A percentile compares a stretch with the other conserved stretches of the same genome.
These are phyloP conservation scores for Eristalis intricaria DNA, from an alignment of 2,888 invertebrate species.

Conservation along the genomic window DNA sequence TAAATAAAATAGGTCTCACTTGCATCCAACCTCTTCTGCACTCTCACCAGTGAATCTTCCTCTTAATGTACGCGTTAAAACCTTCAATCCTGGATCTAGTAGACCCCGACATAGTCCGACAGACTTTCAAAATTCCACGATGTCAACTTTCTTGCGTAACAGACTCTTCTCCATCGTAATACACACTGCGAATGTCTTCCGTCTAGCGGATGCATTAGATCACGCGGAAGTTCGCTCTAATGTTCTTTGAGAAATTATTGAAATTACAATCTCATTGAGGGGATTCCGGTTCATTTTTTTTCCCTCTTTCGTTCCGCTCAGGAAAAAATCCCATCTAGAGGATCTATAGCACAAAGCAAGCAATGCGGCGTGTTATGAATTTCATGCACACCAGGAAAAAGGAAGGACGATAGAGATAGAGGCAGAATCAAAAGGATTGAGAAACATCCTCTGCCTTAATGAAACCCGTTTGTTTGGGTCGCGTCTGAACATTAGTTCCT, in stretches of 20 bases:
- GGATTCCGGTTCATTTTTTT: slow-evolving; percentile 20
- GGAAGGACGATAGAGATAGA: neutral
- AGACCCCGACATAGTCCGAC: no score
- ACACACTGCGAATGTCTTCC: neutral
- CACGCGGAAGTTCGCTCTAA: slow-evolving; percentile 27
- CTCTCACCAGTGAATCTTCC: no score
- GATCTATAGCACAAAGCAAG: slow-evolving; percentile 34
- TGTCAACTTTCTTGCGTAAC: neutral
- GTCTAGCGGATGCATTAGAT: slow-evolving; percentile 44
- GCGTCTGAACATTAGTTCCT: slow-evolving; percentile 18
- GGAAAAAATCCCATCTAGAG: slow-evolving; percentile 5
- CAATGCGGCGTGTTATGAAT: slow-evolving; percentile 37
- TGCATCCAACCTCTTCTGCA: no score
- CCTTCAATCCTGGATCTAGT: no score
- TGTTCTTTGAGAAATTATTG: slow-evolving; percentile 57
- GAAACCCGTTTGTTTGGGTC: slow-evolving; percentile 35
- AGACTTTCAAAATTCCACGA: neutral
- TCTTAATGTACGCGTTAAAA: no score
- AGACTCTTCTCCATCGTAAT: neutral
- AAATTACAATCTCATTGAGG: slow-evolving; percentile 46
- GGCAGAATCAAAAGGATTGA: slow-evolving; percentile 39
- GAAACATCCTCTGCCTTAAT: slow-evolving; percentile 49
- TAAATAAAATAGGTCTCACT: no score
- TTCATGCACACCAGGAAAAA: slow-evolving; percentile 12
- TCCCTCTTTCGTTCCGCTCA: neutral